Conservation (phyloP, 2,888 invertebrate genomes). For the Tetanocera ferruginea region DNA sequence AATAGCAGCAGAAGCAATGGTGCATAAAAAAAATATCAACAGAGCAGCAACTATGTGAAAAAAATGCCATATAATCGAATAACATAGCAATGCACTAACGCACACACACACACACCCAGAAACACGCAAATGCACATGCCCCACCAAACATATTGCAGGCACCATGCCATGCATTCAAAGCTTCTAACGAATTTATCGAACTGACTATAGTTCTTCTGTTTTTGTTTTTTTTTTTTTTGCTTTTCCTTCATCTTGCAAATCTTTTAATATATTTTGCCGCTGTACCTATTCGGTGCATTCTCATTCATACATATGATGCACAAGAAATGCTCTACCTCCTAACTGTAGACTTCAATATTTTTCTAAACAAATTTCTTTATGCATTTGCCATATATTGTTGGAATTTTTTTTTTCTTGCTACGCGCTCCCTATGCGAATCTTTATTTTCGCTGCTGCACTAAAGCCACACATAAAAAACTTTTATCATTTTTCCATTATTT, state of each 20-base stretch:
- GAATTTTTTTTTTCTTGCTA: not conserved
- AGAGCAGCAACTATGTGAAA: not conserved
- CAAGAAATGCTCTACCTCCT: not conserved
- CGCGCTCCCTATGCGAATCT: not conserved
- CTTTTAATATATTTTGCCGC: not conserved
- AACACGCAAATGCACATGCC: not conserved
- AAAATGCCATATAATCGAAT: constrained; percentile 6
- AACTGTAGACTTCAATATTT: constrained; percentile 4
- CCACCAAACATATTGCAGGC: not conserved
- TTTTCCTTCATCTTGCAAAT: no score
- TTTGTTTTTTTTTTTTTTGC: not conserved
- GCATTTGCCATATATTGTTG: constrained; percentile 14
- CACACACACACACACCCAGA: not conserved
- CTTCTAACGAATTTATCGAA: not conserved
- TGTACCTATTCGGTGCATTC: not conserved
- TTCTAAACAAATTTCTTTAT: constrained; percentile 29
- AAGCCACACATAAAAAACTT: constrained; percentile 28
- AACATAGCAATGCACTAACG: not conserved
- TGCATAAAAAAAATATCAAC: not conserved
- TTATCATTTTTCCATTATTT: constrained; percentile 36
- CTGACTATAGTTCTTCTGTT: not conserved
- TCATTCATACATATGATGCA: not conserved
- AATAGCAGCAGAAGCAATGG: not conserved
- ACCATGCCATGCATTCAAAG: not conserved
- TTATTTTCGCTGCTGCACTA: not conserved